A percentile compares a stretch with the other conserved stretches of the same genome.
Evolutionary conservation across 2,888 invertebrate species (phyloP).

Genomic region (Chymomyza procnemis): DNA sequence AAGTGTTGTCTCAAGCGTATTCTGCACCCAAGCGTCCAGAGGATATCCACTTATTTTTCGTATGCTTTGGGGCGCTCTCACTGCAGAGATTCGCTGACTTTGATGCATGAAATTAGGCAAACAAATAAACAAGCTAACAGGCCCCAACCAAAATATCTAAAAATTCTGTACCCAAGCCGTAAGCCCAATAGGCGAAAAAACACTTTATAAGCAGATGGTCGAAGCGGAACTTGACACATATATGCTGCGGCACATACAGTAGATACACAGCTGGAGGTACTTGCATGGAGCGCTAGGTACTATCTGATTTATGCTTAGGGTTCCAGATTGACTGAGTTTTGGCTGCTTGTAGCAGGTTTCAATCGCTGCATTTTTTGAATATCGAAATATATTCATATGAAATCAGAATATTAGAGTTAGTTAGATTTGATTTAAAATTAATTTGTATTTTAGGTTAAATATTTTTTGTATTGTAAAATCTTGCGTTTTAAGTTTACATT

Average conservation of each 20-base stretch:
- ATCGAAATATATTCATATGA: no score
- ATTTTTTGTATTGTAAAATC: no score
- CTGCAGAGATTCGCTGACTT: conserved; percentile 54
- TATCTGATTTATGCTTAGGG: no score
- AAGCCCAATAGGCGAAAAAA: background rate
- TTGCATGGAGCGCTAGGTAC: no score
- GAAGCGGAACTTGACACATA: background rate
- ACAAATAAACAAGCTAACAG: conserved; percentile 16
- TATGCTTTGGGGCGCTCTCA: background rate
- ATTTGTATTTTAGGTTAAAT: no score
- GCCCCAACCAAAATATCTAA: background rate
- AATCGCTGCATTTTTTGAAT: no score
- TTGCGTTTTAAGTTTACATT: no score
- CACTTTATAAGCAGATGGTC: background rate
- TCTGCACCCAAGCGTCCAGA: background rate
- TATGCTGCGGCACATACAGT: background rate
- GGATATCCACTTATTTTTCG: background rate
- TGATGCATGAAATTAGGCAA: conserved; percentile 43
- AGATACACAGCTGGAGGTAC: background rate
- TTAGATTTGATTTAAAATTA: no score
- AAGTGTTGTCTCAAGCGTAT: background rate
- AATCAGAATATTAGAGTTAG: no score
- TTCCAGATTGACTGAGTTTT: no score
- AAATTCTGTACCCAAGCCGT: background rate
- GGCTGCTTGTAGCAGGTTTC: no score